Evolutionary conservation across 2,888 invertebrate genomes (phyloP), one percentile per base, ranked within the genome.

Genomic region (Corbicula japonica): DNA sequence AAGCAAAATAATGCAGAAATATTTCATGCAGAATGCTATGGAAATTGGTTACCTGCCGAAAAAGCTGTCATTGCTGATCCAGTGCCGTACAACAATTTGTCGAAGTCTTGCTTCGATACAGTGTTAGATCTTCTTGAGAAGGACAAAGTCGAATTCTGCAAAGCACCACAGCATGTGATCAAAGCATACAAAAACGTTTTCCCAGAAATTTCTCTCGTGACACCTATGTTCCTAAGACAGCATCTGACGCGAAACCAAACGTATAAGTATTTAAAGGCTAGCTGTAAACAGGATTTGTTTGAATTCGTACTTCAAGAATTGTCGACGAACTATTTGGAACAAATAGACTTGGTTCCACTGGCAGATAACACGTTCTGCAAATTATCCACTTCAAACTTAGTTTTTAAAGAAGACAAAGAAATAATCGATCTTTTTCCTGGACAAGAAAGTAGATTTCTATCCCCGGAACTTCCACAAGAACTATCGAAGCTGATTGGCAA

Each of bases 301-400:
- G 4, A 41, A 15, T 41, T 54, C 30, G n/a, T 54, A 30, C 32
- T 30, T n/a, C n/a, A 5, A 6, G 30, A 54, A 23, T 12, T 30
- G 4, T n/a, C 28, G 8, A 15, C n/a, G n/a, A 54, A 6, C 12
- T 32, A n/a, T 2, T 26, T 54, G n/a, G 15, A 54, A 30, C 18
- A n/a, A 28, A 5, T 54, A 28, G 23, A 54, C 28, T 32, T 54
- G 26, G 10, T 54, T 12, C 54, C 54, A 54, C 54, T 54, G 21
- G 32, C 30, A 5, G 54, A 54, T 54, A n/a, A n/a, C n/a, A 54
- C 54, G n/a, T 54, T 54, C 30, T 30, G 30, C 5, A 28, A 54
- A 6, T 54, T 54, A 30, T 28, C 28, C 8, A 54, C 21, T n/a
- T 12, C 28, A 10, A 2, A 6, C 3, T 26, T 10, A 30, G 30